These are phyloP conservation scores for Rutilus rutilus DNA, from an alignment of 2,113 vertebrate species.

Conservation along the genomic window DNA sequence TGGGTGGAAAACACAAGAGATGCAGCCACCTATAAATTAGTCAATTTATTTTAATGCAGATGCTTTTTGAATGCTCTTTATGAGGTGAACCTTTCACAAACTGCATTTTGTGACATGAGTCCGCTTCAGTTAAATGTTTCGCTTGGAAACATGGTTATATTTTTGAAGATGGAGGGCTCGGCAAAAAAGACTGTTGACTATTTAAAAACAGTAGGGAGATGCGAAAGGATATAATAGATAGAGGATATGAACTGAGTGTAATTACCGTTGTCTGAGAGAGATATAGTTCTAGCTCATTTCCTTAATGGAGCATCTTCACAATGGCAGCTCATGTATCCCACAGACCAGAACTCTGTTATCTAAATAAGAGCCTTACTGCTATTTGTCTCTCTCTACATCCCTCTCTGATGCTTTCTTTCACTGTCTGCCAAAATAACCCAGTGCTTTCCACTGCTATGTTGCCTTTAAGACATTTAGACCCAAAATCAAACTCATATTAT, in stretches of 20 bases:
- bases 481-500: constrained; percentile 9
- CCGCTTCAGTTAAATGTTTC: not conserved
- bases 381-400: constrained; percentile 18
- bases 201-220: constrained; percentile 31
- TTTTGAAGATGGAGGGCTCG: not conserved
- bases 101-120: not conserved
- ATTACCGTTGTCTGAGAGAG: constrained; percentile 34
- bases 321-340: constrained; percentile 26
- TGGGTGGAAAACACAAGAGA: constrained; percentile 1
- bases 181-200: constrained; percentile 32
- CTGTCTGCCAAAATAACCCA: constrained; percentile 37
- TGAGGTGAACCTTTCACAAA: constrained; percentile 4
- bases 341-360: constrained; percentile 34
- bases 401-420: constrained; percentile 55
- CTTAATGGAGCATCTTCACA: constrained; percentile 42
- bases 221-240: constrained; percentile 2
- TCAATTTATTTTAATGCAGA: constrained; percentile 26
- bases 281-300: constrained; percentile 42
- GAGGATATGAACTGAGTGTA: constrained; percentile 22
- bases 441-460: not conserved
- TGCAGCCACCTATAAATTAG: constrained; percentile 7
- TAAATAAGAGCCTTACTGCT: constrained; percentile 9
- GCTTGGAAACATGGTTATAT: not conserved
- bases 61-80: constrained; percentile 21
- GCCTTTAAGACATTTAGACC: not conserved